Evolutionary conservation across 2,113 vertebrate genomes (phyloP), one percentile per base, ranked within the genome.

Genomic region (Grallaria varia): DNA sequence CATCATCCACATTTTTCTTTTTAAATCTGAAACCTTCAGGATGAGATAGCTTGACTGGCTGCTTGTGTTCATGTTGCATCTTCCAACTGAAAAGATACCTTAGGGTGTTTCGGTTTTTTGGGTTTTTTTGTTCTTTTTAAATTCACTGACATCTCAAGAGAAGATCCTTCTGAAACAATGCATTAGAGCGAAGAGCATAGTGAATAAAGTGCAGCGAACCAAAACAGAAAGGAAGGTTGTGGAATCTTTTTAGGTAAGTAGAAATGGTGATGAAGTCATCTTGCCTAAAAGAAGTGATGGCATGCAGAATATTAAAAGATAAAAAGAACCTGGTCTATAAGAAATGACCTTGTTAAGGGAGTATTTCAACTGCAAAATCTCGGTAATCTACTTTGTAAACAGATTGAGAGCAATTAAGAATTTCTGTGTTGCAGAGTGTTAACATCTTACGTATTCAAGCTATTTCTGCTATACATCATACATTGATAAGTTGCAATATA

Each of bases 21-120:
- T 74, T n/a, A n/a, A 13, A 58, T 42, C 45, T 56, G 45, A 71
- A 89, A 89, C 5, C 6, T 75, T 73, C 30, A 47, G 5, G n/a
- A 33, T 1, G 6, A 67, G 33, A 5, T 21, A 53, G 33, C 10
- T 86, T 69, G 16, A 40, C 4, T 25, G 12, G 2, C 8, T 80
- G 33, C 17, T 66, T 63, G 10, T 66, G 24, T 78, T 78, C 37
- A 28, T 21, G 8, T 50, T 30, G 5, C 23, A 42, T 24, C 25
- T 62, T 84, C 56, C 18, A 67, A 24, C 2, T 52, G 33, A 69
- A 86, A 77, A 56, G 4, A 4, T 25, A 55, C 16, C 44, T 31
- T 20, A 24, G 3, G 0, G 3, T 40, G 0, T 2, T 30, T 55
- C 30, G 17, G 9, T 24, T 27, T 28, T 27, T 12, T 33, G 8